Base-by-base conservation (phyloP, 2,113 vertebrate species). In the Orcinus orca region DNA sequence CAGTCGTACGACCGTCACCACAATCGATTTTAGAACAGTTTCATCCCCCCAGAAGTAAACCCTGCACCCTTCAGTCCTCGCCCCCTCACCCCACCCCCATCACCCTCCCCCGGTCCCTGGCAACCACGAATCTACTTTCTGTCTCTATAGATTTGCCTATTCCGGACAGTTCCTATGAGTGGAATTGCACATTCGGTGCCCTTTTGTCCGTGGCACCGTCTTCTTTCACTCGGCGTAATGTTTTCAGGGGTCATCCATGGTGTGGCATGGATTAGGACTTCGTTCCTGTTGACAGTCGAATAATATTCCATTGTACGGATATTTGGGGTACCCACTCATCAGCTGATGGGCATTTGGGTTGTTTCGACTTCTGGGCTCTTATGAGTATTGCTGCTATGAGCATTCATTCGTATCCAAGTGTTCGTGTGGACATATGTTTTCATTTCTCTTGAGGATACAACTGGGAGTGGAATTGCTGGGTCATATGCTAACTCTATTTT, bases 211-310 rank as follows among this genome's bases (percentile, higher is more conserved):
- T 3, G 47, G 38, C 47, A 25, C 38, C 0, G 6, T 4, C 76
- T 53, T 21, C 67, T 36, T 2, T 33, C 25, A 11, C n/a, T 23
- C 14, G 25, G 25, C 25, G 0, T 8, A 3, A 17, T 25, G 47
- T 33, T 58, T n/a, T 60, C 44, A 4, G 2, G 8, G 38, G 11
- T 83, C 18, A 2, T 18, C 5, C 3, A 1, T 1, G 9, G 21
- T 3, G 18, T 33, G 4, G 50, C 50, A 4, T 5, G n/a, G 21
- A 8, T 38, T 29, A 26, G 44, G 0, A 1, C 38, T 21, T 23
- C 14, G 6, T 20, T 29, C 26, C 55, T 80, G 26, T 25, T n/a
- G 13, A 8, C 1, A 4, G 50, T 21, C 2, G 0, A 33, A 15
- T 41, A 47, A 9, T 41, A 41, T 25, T 68, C 86, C 67, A 2